Percentiles rank a stretch among this genome's conserved stretches.
These are phyloP conservation scores for Cyclophora albipunctata DNA, from an alignment of 2,888 invertebrate genomes.

Conservation along the genomic window DNA sequence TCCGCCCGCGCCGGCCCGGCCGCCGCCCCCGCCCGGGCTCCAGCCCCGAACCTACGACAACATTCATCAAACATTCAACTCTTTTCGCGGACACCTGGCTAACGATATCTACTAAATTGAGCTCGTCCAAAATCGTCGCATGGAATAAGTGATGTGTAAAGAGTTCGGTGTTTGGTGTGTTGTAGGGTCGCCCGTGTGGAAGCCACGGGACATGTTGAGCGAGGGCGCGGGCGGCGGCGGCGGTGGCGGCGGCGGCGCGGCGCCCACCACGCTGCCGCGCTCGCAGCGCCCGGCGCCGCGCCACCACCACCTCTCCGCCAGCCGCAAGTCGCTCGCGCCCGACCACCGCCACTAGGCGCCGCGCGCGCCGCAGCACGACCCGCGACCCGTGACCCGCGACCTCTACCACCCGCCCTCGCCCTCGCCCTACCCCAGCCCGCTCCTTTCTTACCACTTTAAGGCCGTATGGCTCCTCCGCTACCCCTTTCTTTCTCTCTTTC, in stretches of 20 bases:
- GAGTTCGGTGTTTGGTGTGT: slow-evolving; percentile 79
- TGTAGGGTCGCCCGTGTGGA: slow-evolving; percentile 98
- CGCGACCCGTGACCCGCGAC: slow-evolving; percentile 10
- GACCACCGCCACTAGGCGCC: slow-evolving; percentile 60
- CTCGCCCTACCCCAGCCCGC: too few relatives aligned
- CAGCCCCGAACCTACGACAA: slow-evolving; percentile 47
- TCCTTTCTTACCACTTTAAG: too few relatives aligned
- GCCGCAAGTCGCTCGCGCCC: slow-evolving; percentile 72
- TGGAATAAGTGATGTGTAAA: slow-evolving; percentile 44
- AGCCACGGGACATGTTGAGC: slow-evolving; percentile 91
- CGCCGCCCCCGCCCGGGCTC: slow-evolving; percentile 24
- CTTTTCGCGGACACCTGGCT: slow-evolving; percentile 62
- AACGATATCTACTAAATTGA: slow-evolving; percentile 35
- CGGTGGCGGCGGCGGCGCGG: slow-evolving; percentile 27
- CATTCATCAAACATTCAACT: slow-evolving; percentile 77
- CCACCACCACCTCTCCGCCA: slow-evolving; percentile 64
- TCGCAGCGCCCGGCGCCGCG: slow-evolving; percentile 65
- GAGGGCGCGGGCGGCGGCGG: slow-evolving; percentile 46
- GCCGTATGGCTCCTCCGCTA: too few relatives aligned
- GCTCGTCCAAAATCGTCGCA: slow-evolving; percentile 42
- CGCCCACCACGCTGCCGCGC: slow-evolving; percentile 64
- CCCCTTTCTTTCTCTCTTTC: too few relatives aligned
- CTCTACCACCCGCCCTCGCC: neutral
- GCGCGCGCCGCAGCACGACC: slow-evolving; percentile 8
- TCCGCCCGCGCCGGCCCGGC: slow-evolving; percentile 15